These are phyloP conservation scores for Sinelater perroti DNA, from an alignment of 2,888 invertebrate species.

Conservation along the genomic window DNA sequence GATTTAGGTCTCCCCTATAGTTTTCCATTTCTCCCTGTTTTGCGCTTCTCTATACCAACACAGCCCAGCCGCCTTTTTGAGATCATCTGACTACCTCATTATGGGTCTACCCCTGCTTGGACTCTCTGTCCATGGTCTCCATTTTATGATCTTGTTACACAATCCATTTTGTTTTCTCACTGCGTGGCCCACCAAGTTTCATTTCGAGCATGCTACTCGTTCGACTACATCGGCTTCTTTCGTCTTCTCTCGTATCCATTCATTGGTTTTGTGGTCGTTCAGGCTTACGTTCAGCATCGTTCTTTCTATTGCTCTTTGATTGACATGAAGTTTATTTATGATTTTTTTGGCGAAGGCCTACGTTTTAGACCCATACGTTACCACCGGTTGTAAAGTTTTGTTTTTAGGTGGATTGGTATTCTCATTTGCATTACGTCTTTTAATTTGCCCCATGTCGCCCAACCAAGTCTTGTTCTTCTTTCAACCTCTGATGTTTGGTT, in stretches of 20 bases:
- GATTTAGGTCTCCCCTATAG: not conserved
- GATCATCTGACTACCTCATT: slow-evolving; percentile 11
- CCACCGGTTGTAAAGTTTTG: too few relatives aligned
- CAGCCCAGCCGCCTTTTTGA: slow-evolving; percentile 6
- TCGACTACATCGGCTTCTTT: slow-evolving; percentile 12
- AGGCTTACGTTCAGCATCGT: slow-evolving; percentile 11
- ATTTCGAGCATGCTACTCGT: slow-evolving; percentile 12
- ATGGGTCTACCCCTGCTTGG: slow-evolving; percentile 1
- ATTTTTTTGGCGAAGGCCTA: slow-evolving; percentile 6
- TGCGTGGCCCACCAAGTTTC: slow-evolving; percentile 12
- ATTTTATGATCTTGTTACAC: slow-evolving; percentile 14
- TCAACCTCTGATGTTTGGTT: too few relatives aligned
- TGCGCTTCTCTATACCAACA: not conserved
- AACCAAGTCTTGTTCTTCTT: too few relatives aligned
- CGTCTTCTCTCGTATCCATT: slow-evolving; percentile 15
- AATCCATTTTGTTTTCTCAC: slow-evolving; percentile 16
- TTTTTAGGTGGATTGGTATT: too few relatives aligned
- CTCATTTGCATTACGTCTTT: too few relatives aligned
- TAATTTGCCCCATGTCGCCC: too few relatives aligned
- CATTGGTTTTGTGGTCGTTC: slow-evolving; percentile 15
- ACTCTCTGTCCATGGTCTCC: slow-evolving; percentile 3
- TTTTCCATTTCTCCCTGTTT: slow-evolving; percentile 7
- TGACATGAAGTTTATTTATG: slow-evolving; percentile 8
- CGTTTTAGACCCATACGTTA: not conserved
- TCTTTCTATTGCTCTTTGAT: slow-evolving; percentile 17